Evolutionary conservation across 2,113 vertebrate genomes (phyloP), one percentile per base, ranked within the genome.

Genomic region (human (Homo sapiens)): DNA sequence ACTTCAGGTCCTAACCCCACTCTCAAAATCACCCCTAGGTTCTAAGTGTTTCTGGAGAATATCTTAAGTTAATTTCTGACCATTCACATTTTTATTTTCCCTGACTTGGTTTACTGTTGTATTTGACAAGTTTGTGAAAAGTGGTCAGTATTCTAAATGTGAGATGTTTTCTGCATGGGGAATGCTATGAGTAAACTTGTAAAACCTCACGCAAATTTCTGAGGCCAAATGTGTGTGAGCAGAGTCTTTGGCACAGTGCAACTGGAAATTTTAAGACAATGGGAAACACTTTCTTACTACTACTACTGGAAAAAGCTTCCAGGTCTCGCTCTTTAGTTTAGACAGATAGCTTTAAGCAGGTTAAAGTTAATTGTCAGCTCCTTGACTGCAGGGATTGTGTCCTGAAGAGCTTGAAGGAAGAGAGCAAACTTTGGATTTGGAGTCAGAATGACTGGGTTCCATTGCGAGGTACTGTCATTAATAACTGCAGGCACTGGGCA

Each of bases 21-120:
- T 76, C 23, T 86, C 50, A 52, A 59, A 40, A 84, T 45, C 14
- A 59, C 0, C 6, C n/a, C 40, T 50, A 78, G 2, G 3, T 66
- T 17, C 64, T 52, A 94, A 61, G 13, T 50, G 32, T 40, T 55
- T 91, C 86, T 82, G 92, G 85, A 86, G 52, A 94, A 48, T 38
- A 79, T n/a, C 18, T 50, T 25, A 32, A 38, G 13, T 89, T 92
- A 61, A 27, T 76, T 72, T 84, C 72, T 80, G 30, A 38, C 16
- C n/a, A 25, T 68, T 72, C 6, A 14, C 20, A 55, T 50, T 92
- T 86, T 84, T n/a, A 40, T 80, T 91, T 81, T 80, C 48, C 23
- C 16, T 40, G 86, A 80, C 90, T 89, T 86, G 57, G 32, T 52
- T 94, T 68, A 50, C 38, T 64, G 38, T 83, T 86, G 55, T 78